A percentile compares a stretch with the other conserved stretches of the same genome.
Conservation (phyloP, 2,113 vertebrate species). For the Oplegnathus fasciatus region DNA sequence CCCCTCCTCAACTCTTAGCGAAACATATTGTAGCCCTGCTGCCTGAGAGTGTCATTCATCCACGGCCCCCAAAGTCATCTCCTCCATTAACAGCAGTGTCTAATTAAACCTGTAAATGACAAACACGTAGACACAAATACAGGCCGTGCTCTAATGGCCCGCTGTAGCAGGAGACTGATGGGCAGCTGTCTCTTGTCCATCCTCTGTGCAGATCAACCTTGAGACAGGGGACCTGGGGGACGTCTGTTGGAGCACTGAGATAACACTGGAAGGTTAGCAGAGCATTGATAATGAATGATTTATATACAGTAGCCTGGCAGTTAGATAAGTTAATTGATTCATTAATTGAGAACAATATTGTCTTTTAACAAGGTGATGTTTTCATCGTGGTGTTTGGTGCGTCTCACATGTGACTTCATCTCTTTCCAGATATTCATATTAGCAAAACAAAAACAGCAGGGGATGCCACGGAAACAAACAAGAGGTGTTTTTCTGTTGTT, state of each 20-base stretch:
- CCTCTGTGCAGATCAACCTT: conserved; percentile 78
- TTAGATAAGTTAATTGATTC: conserved; percentile 72
- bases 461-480: conserved; percentile 60
- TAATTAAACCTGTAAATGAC: conserved; percentile 85
- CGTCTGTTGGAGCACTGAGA: conserved; percentile 55
- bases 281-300: conserved; percentile 72
- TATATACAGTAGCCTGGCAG: conserved; percentile 47
- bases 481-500: conserved; percentile 79
- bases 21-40: conserved; percentile 72
- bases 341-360: conserved; percentile 74
- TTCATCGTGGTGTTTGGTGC: conserved; percentile 22
- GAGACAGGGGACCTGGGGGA: conserved; percentile 63
- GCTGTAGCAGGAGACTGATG: conserved; percentile 80
- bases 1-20: conserved; percentile 59
- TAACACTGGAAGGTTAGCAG: conserved; percentile 63
- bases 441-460: conserved; percentile 68
- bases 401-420: conserved; percentile 41
- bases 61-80: conserved; percentile 81
- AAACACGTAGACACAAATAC: conserved; percentile 81
- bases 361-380: conserved; percentile 63
- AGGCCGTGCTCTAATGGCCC: conserved; percentile 73
- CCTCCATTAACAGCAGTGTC: conserved; percentile 78
- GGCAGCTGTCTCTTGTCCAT: conserved; percentile 80
- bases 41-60: conserved; percentile 71
- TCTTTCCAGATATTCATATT: conserved; percentile 46